A percentile compares a stretch with the other conserved stretches of the same genome.
Evolutionary conservation across 2,797 vertebrate genomes (phyloP).

Genomic region (Aselliscus stoliczkanus): DNA sequence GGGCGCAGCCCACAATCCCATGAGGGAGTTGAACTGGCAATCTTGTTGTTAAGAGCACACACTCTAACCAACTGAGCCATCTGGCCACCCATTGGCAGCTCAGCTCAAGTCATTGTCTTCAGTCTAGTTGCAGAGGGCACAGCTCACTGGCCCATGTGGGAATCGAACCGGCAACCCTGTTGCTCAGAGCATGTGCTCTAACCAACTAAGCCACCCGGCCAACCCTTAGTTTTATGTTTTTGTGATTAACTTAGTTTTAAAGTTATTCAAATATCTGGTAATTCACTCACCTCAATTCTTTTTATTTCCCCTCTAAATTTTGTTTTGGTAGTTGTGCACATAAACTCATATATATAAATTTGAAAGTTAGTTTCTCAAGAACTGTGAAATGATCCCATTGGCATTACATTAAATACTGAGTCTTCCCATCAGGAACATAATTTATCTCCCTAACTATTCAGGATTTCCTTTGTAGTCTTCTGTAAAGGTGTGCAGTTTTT

Average conservation of each 20-base stretch:
- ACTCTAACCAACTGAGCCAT: too few relatives aligned
- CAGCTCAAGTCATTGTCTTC: too few relatives aligned
- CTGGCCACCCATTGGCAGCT: too few relatives aligned
- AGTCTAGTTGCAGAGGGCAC: too few relatives aligned
- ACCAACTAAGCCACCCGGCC: too few relatives aligned
- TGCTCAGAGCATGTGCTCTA: too few relatives aligned
- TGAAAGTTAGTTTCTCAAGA: constrained; percentile 3
- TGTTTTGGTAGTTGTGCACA: background rate
- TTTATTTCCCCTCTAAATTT: background rate
- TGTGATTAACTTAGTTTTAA: background rate
- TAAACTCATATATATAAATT: background rate
- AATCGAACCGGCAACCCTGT: too few relatives aligned
- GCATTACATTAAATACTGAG: background rate
- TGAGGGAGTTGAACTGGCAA: too few relatives aligned
- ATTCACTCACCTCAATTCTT: background rate
- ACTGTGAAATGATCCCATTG: background rate
- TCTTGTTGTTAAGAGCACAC: too few relatives aligned
- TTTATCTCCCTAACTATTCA: background rate
- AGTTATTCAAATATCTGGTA: background rate
- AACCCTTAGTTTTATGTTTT: background rate
- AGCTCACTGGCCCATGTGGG: too few relatives aligned
- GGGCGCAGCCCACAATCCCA: too few relatives aligned
- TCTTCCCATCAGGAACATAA: background rate
- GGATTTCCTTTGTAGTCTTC: background rate
- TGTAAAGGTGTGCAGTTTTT: background rate